These are phyloP conservation scores for Myocastor coypus DNA, from an alignment of 2,113 vertebrate species.

Conservation along the genomic window DNA sequence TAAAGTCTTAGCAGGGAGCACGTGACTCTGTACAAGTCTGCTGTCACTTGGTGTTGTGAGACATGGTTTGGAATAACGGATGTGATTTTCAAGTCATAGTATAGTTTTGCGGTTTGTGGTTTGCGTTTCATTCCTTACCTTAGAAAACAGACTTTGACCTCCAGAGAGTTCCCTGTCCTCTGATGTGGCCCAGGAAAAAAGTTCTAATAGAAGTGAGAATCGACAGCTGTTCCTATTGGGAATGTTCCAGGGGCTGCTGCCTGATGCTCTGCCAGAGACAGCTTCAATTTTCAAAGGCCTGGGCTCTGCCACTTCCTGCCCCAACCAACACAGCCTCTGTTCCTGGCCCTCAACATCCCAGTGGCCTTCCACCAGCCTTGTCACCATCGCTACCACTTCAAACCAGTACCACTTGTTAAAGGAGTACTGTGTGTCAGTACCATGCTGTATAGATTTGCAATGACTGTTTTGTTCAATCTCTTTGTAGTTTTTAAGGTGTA, in stretches of 20 bases:
- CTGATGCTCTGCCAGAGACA: neutral
- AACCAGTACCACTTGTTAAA: neutral
- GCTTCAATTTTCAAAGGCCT: neutral
- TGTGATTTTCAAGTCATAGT: neutral
- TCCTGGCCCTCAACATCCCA: neutral
- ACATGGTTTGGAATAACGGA: neutral
- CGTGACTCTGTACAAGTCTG: neutral
- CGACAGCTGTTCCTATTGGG: neutral
- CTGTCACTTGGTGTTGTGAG: neutral
- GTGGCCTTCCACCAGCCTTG: neutral
- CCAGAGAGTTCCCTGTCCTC: neutral
- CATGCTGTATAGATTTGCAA: neutral
- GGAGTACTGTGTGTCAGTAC: neutral
- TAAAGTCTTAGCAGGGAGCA: neutral
- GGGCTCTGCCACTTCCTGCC: neutral
- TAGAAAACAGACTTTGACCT: neutral
- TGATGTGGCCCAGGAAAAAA: neutral
- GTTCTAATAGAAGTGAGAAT: neutral
- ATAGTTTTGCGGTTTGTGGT: neutral
- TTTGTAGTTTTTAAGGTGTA: neutral
- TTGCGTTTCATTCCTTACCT: constrained; percentile 11
- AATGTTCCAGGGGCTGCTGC: neutral
- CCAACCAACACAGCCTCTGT: neutral
- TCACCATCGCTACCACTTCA: neutral
- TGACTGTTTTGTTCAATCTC: neutral